Conservation (phyloP, 2,888 invertebrate genomes). For the Halocaridina rubra region DNA sequence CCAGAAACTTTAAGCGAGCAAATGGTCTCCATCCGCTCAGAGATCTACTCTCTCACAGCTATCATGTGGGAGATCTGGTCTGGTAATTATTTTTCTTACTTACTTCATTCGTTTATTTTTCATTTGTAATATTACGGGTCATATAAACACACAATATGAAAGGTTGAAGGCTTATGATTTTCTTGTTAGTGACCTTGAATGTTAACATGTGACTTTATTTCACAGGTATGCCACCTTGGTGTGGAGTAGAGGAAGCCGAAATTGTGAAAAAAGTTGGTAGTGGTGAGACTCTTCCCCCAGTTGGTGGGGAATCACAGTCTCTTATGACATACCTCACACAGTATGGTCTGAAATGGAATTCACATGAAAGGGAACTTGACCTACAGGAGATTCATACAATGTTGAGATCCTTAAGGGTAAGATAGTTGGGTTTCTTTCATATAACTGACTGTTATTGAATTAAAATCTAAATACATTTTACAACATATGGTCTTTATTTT, state of each 20-base stretch:
- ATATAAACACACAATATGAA: no score
- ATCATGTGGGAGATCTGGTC: conserved; percentile 69
- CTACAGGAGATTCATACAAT: conserved; percentile 63
- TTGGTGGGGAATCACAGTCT: conserved; percentile 39
- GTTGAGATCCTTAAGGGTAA: conserved; percentile 59
- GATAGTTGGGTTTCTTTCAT: no score
- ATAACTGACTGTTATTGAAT: no score
- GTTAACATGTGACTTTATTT: no score
- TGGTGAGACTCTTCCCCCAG: conserved; percentile 58
- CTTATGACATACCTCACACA: conserved; percentile 61
- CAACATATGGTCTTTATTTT: no score
- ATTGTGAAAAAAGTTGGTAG: conserved; percentile 39
- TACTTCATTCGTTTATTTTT: no score
- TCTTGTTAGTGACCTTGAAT: no score
- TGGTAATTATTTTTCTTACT: conserved; percentile 50
- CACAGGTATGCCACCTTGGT: conserved; percentile 62
- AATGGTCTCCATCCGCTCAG: conserved; percentile 67
- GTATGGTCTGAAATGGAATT: conserved; percentile 63
- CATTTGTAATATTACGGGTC: no score
- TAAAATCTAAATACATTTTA: no score
- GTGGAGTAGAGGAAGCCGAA: conserved; percentile 53
- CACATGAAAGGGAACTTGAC: conserved; percentile 62
- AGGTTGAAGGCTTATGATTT: no score
- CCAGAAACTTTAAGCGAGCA: conserved; percentile 69
- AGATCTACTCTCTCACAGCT: conserved; percentile 69